Conservation (phyloP, 1,140 invertebrate genomes). For the Hypothenemus hampei region DNA sequence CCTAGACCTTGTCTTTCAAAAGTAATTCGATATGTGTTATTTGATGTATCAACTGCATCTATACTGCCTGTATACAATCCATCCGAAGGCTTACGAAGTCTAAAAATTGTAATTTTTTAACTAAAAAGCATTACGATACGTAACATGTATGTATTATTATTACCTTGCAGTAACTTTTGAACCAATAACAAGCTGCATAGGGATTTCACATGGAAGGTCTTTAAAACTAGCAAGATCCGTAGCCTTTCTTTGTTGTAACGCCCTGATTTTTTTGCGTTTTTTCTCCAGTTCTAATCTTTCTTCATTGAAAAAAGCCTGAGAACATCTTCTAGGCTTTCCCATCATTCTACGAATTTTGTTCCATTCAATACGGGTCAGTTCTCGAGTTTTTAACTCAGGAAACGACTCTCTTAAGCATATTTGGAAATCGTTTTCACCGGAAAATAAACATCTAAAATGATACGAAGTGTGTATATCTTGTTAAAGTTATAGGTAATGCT, state of each 20-base stretch:
- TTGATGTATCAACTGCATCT: conserved; percentile 95
- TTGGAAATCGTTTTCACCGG: conserved; percentile 95
- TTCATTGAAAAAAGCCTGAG: conserved; percentile 92
- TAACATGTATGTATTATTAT: background rate
- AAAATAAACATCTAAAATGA: conserved; percentile 66
- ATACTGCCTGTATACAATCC: conserved; percentile 94
- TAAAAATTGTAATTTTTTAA: conserved; percentile 1
- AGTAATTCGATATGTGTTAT: conserved; percentile 95
- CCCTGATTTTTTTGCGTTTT: conserved; percentile 87
- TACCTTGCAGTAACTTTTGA: conserved; percentile 84
- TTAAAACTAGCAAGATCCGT: conserved; percentile 73
- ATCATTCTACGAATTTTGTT: conserved; percentile 91
- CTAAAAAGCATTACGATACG: background rate
- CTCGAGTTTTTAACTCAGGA: conserved; percentile 82
- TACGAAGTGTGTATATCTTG: no score
- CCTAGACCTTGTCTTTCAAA: conserved; percentile 92
- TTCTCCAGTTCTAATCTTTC: conserved; percentile 85
- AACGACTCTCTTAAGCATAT: conserved; percentile 92
- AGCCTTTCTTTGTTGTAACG: conserved; percentile 89
- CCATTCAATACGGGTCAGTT: conserved; percentile 90
- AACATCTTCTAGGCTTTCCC: conserved; percentile 93
- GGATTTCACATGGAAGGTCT: conserved; percentile 94
- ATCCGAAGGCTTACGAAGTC: conserved; percentile 89
- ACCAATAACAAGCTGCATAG: conserved; percentile 92
- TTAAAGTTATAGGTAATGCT: no score